Evolutionary conservation across 2,113 vertebrate species (phyloP), one percentile per base, ranked within the genome.

Genomic region (Ochotona curzoniae): DNA sequence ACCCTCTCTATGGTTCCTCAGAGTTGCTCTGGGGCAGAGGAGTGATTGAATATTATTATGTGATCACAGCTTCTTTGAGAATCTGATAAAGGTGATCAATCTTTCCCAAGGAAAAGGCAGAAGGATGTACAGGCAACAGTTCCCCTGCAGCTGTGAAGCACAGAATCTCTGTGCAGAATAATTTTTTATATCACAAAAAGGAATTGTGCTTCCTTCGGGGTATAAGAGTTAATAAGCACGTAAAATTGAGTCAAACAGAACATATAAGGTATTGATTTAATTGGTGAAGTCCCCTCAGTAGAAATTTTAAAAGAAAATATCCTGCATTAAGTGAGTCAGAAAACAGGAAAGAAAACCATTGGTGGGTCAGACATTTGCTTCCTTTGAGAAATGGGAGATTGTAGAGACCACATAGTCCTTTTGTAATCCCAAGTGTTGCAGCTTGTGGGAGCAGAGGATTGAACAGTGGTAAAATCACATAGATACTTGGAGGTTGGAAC

Each of bases 221-320:
- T 74, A 73, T 18, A 51, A 49, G 14, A 71, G 11, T 85, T 88
- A 91, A 86, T 28, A 8, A 89, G 79, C 30, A 67, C 35, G 17
- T 79, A 69, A 25, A 88, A 64, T 11, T 89, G 23, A 18, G 61
- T 3, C 51, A 51, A 82, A 86, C 63, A 83, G 28, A 38, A 49
- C 12, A 82, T 8, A 84, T 6, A 44, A 21, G 25, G 69, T 87
- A 64, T 64, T 79, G 8, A 78, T 67, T 23, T 44, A 4, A 61
- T 61, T 81, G 89, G 64, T n/a, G 32, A 93, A 84, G 38, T 67
- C 30, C 38, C 32, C 81, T 63, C 20, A 12, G 2, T 87, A 83
- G 54, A 30, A 82, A 79, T 73, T 30, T 80, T 21, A 83, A 88
- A 30, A 83, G 64, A 66, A n/a, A 78, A 86, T 76, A 66, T 67